A percentile compares a stretch with the other conserved stretches of the same genome.
phyloP scores from a whole-genome alignment of 2,113 vertebrate genomes.

The Eleginops maclovinus region DNA sequence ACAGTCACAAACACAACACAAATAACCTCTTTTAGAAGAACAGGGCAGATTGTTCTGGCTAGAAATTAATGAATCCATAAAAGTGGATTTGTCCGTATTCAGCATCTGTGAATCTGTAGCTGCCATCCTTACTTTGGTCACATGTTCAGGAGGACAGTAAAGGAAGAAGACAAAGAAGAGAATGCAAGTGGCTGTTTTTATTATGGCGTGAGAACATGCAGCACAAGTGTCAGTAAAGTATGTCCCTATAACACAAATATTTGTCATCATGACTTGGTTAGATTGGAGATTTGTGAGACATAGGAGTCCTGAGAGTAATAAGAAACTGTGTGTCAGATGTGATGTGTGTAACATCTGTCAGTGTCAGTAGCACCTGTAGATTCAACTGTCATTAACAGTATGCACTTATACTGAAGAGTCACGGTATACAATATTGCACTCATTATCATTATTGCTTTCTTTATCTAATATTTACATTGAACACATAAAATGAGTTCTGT shows the following conservation, averaged over 20 bases:
- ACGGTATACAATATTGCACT: slow-evolving; percentile 21
- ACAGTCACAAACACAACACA: slow-evolving; percentile 32
- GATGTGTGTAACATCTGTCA: not conserved
- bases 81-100: slow-evolving; percentile 26
- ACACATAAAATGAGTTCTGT: not conserved
- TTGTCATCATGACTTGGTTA: slow-evolving; percentile 14
- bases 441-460: not conserved
- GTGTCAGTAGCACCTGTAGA: not conserved
- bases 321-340: not conserved
- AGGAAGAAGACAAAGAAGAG: not conserved
- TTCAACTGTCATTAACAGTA: slow-evolving; percentile 2
- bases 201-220: not conserved
- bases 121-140: not conserved
- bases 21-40: slow-evolving; percentile 70
- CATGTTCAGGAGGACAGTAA: not conserved
- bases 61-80: slow-evolving; percentile 27
- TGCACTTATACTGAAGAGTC: not conserved
- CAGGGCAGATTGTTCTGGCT: slow-evolving; percentile 41
- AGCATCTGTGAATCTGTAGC: not conserved
- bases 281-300: not conserved
- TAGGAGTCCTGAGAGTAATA: not conserved
- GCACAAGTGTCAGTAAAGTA: not conserved
- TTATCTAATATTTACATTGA: slow-evolving; percentile 12
- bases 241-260: not conserved
- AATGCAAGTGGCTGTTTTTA: not conserved